Conservation (phyloP, 1,140 invertebrate species). For the Zaprionus ghesquierei region DNA sequence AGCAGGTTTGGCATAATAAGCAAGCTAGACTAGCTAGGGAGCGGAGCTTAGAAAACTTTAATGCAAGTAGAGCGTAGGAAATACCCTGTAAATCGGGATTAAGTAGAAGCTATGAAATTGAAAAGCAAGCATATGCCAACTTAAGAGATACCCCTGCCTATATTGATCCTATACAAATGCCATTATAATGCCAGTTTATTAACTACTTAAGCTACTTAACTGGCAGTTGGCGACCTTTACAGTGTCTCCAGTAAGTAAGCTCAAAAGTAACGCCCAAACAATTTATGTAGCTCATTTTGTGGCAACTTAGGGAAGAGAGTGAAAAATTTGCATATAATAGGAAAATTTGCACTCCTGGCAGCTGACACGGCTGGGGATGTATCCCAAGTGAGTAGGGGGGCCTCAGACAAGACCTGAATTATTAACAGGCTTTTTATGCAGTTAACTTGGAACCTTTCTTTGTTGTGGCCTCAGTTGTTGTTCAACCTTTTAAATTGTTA, state of each 20-base stretch:
- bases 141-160: neutral
- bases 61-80: neutral
- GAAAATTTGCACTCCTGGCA: slow-evolving; percentile 53
- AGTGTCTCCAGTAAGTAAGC: too few species aligned
- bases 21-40: too few species aligned
- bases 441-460: slow-evolving; percentile 36
- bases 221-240: neutral
- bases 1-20: slow-evolving; percentile 30
- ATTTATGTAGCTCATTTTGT: slow-evolving; percentile 72
- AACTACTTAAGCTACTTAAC: neutral
- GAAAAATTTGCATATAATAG: slow-evolving; percentile 72
- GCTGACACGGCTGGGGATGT: slow-evolving; percentile 49
- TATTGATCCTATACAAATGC: neutral
- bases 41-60: slow-evolving; percentile 21
- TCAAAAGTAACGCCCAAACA: slow-evolving; percentile 20
- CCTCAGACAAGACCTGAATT: slow-evolving; percentile 61
- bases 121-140: too few species aligned
- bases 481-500: slow-evolving; percentile 54
- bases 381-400: slow-evolving; percentile 6
- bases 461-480: neutral
- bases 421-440: slow-evolving; percentile 69
- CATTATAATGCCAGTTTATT: neutral
- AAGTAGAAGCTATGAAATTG: too few species aligned
- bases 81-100: slow-evolving; percentile 14
- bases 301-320: slow-evolving; percentile 29